Conservation (phyloP, 2,888 invertebrate genomes). For the Alviniconcha strummeri region DNA sequence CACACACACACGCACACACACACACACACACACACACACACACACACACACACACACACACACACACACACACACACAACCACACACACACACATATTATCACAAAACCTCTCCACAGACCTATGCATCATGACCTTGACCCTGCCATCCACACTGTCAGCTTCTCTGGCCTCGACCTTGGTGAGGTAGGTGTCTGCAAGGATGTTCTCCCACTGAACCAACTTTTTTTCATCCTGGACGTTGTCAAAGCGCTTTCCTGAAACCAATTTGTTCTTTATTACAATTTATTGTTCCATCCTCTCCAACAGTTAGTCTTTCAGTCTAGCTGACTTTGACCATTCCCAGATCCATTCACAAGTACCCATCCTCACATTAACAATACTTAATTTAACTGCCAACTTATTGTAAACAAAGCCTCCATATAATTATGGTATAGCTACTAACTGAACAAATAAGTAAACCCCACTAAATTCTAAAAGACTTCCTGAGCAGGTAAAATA, state of each 20-base stretch:
- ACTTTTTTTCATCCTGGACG: slow-evolving; percentile 51
- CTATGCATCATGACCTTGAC: slow-evolving; percentile 56
- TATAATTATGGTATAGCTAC: too few species aligned
- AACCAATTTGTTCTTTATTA: too few species aligned
- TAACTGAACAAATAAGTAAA: too few species aligned
- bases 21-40: too few species aligned
- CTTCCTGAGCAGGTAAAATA: too few species aligned
- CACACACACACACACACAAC: too few species aligned
- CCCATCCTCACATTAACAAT: neutral
- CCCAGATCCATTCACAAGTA: too few species aligned
- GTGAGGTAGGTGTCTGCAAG: slow-evolving; percentile 69
- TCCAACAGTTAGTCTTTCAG: neutral
- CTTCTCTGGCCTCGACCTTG: slow-evolving; percentile 53
- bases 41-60: too few species aligned
- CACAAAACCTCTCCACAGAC: slow-evolving; percentile 41
- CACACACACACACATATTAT: too few species aligned
- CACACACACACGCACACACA: too few species aligned
- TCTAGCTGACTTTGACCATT: neutral
- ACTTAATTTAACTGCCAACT: neutral
- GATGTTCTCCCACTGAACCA: slow-evolving; percentile 72
- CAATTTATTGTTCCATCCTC: too few species aligned
- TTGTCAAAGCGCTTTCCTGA: slow-evolving; percentile 41
- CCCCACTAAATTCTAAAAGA: too few species aligned
- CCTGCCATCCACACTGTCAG: slow-evolving; percentile 58
- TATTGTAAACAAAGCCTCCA: neutral